phyloP scores from a whole-genome alignment of 2,113 vertebrate genomes.

The Apeltes quadracus region DNA sequence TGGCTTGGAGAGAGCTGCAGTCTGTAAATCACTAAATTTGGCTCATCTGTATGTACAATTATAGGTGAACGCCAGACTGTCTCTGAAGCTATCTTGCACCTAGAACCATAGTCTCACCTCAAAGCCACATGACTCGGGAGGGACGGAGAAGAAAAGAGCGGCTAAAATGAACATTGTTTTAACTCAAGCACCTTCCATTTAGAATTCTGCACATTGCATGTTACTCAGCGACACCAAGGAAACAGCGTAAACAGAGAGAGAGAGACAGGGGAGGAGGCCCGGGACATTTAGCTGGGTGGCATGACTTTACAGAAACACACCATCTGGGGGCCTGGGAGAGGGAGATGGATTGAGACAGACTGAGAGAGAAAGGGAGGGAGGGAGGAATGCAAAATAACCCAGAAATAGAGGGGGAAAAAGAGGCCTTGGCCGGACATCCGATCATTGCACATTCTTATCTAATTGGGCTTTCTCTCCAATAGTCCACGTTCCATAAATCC shows the following conservation, averaged over 20 bases:
- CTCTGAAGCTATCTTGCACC: slow-evolving; percentile 31
- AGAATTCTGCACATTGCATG: slow-evolving; percentile 52
- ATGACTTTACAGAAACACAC: slow-evolving; percentile 45
- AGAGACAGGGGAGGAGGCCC: slow-evolving; percentile 30
- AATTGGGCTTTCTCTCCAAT: slow-evolving; percentile 44
- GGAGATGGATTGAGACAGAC: slow-evolving; percentile 32
- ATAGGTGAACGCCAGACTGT: slow-evolving; percentile 37
- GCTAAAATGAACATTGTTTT: slow-evolving; percentile 48
- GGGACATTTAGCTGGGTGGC: slow-evolving; percentile 44
- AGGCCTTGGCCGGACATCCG: slow-evolving; percentile 51
- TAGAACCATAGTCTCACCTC: slow-evolving; percentile 32
- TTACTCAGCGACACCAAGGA: slow-evolving; percentile 64
- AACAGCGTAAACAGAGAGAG: slow-evolving; percentile 57
- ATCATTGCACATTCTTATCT: slow-evolving; percentile 67
- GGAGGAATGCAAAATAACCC: slow-evolving; percentile 4
- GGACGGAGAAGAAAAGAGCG: slow-evolving; percentile 22
- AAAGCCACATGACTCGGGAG: slow-evolving; percentile 25
- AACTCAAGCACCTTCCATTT: slow-evolving; percentile 54
- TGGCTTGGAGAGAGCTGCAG: slow-evolving; percentile 26
- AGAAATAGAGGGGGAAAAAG: background rate
- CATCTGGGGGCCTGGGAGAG: slow-evolving; percentile 62
- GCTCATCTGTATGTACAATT: slow-evolving; percentile 40
- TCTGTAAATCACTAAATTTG: slow-evolving; percentile 50
- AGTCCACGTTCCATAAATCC: slow-evolving; percentile 41
- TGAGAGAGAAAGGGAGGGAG: slow-evolving; percentile 15